A percentile compares a stretch with the other conserved stretches of the same genome.
These are phyloP conservation scores for Polymixis lichenea DNA, from an alignment of 2,888 invertebrate genomes.

Conservation along the genomic window DNA sequence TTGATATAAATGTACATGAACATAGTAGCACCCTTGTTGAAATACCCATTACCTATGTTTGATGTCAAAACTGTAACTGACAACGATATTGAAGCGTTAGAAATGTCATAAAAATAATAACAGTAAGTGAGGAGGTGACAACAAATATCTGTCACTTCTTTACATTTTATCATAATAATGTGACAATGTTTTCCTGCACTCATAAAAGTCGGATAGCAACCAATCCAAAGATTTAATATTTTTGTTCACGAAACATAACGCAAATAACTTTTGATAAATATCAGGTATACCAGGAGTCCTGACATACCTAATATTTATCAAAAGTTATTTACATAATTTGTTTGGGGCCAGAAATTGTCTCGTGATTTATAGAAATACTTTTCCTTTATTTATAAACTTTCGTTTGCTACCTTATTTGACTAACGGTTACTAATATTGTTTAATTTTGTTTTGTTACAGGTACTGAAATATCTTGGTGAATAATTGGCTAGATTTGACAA, in stretches of 20 bases:
- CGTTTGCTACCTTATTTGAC: conserved; percentile 18
- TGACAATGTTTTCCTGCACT: conserved; percentile 15
- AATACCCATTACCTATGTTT: neutral
- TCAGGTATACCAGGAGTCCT: neutral
- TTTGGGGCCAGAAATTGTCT: conserved; percentile 18
- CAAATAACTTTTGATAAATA: conserved; percentile 31
- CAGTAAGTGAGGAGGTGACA: conserved; percentile 12
- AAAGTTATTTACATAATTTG: conserved; percentile 18
- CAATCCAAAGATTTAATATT: conserved; percentile 6
- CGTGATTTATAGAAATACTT: conserved; percentile 44
- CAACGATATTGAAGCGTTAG: neutral
- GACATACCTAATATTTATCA: conserved; percentile 21
- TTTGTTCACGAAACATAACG: conserved; percentile 6
- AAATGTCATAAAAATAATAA: conserved; percentile 7
- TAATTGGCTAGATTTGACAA: conserved; percentile 23
- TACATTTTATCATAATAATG: neutral
- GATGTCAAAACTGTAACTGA: neutral
- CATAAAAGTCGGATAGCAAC: neutral
- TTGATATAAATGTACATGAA: neutral
- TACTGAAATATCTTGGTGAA: conserved; percentile 37
- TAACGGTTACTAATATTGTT: conserved; percentile 41
- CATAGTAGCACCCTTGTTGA: neutral
- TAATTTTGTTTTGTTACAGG: conserved; percentile 66
- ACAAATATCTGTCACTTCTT: conserved; percentile 32
- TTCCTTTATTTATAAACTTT: conserved; percentile 41